Evolutionary conservation across 2,113 vertebrate genomes (phyloP).

Genomic region (Gallinago media): DNA sequence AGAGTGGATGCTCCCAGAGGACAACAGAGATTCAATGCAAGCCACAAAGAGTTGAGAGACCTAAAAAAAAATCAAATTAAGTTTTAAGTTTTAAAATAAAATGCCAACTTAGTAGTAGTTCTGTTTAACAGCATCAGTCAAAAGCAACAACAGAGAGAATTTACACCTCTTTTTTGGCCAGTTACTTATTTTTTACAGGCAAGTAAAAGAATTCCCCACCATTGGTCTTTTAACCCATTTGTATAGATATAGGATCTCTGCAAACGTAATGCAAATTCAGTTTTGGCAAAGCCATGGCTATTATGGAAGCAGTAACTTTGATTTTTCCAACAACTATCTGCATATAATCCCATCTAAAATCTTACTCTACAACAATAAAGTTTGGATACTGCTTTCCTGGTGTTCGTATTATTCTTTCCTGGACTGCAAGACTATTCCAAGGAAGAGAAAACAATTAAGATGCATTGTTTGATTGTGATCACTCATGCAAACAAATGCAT

Average conservation of each 20-base stretch:
- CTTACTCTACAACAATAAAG: background rate
- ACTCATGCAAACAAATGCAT: background rate
- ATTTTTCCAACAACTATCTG: background rate
- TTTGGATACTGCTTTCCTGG: background rate
- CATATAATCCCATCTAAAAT: background rate
- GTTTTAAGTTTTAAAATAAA: background rate
- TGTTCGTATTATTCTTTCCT: background rate
- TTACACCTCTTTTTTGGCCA: background rate
- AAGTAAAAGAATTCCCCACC: background rate
- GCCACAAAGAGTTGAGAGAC: background rate
- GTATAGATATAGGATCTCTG: background rate
- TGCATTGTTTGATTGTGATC: background rate
- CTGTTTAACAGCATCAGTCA: background rate
- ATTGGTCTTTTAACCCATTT: background rate
- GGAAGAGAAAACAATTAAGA: slow-evolving; percentile 3
- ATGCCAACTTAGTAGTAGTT: background rate
- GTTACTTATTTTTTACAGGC: background rate
- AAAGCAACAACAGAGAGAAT: background rate
- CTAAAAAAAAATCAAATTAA: background rate
- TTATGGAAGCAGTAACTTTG: background rate
- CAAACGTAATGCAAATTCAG: background rate
- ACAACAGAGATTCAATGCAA: background rate
- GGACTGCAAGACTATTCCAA: background rate
- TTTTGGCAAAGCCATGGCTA: background rate
- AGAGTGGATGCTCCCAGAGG: background rate